phyloP scores from a whole-genome alignment of 2,797 vertebrate species.

The Rhinichthys osculus region DNA sequence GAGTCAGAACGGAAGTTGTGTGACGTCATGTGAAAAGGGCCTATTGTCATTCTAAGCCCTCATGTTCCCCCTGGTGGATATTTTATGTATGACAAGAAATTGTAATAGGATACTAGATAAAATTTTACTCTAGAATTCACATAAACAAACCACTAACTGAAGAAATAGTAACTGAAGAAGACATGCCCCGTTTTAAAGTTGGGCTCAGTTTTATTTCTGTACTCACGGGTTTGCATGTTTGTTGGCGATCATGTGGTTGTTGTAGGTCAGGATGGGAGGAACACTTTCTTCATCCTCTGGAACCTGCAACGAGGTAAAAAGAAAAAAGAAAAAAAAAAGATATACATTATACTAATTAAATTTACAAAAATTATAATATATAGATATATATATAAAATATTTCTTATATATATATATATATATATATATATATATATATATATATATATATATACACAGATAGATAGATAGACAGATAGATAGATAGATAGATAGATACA shows the following conservation, averaged over 20 bases:
- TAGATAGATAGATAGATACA: too few relatives aligned
- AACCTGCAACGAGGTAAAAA: slow-evolving; percentile 71
- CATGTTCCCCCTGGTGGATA: not conserved
- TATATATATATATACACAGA: too few relatives aligned
- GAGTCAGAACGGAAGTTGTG: too few relatives aligned
- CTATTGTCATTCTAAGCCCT: not conserved
- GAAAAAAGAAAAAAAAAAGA: too few relatives aligned
- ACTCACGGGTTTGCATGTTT: slow-evolving; percentile 72
- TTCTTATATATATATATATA: too few relatives aligned
- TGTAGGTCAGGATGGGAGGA: slow-evolving; percentile 74
- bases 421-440: too few relatives aligned
- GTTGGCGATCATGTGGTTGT: slow-evolving; percentile 75
- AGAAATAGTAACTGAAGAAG: not conserved
- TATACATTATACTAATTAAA: too few relatives aligned
- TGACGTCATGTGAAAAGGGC: too few relatives aligned
- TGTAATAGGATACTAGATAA: not conserved
- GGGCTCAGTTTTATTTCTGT: not conserved
- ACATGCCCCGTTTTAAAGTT: not conserved
- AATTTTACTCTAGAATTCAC: not conserved
- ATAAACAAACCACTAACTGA: not conserved
- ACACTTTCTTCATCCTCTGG: slow-evolving; percentile 83
- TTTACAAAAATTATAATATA: too few relatives aligned
- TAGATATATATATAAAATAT: too few relatives aligned
- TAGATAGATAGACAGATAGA: too few relatives aligned
- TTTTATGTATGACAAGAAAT: not conserved